phyloP scores from a whole-genome alignment of 2,888 invertebrate species.

The Leptinotarsa haldemani region DNA sequence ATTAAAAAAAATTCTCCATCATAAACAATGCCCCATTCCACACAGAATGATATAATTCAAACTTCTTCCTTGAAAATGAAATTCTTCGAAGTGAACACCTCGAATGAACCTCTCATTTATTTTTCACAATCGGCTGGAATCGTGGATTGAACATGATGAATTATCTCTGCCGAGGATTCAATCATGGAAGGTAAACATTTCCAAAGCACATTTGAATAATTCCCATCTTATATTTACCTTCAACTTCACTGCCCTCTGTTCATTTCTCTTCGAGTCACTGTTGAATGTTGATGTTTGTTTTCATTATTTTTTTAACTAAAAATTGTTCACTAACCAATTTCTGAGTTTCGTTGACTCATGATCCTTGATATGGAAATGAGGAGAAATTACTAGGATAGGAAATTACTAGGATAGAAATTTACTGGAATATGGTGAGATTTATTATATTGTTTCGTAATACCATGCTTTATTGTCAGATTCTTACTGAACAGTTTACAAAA shows the following conservation, averaged over 20 bases:
- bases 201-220: not conserved
- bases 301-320: not conserved
- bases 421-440: no score
- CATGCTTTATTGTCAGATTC: no score
- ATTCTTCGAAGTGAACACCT: not conserved
- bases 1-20: no score
- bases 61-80: no score
- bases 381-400: no score
- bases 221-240: not conserved
- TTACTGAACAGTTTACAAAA: no score
- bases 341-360: not conserved
- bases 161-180: not conserved
- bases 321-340: not conserved
- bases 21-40: no score
- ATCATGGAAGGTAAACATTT: not conserved
- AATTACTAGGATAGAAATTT: no score
- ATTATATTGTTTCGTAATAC: no score
- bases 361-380: no score
- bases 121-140: not conserved
- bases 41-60: no score
- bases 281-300: not conserved
- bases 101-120: not conserved
- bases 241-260: not conserved
- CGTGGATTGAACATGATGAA: not conserved
- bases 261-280: not conserved